phyloP scores from a whole-genome alignment of 2,888 invertebrate species.

The Germaria angustata region DNA sequence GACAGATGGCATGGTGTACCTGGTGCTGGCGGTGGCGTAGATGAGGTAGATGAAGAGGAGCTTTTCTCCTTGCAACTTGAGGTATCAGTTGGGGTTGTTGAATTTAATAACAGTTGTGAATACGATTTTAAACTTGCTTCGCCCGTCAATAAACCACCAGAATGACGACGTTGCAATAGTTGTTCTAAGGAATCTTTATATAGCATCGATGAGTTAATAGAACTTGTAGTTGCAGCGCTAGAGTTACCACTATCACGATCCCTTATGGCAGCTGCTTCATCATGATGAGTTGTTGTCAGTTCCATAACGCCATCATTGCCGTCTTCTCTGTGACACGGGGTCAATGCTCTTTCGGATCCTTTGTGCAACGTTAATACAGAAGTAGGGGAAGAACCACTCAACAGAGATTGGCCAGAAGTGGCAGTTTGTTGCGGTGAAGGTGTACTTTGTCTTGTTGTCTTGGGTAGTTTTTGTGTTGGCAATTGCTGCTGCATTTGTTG shows the following conservation, averaged over 20 bases:
- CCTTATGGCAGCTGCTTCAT: constrained; percentile 62
- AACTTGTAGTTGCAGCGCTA: constrained; percentile 69
- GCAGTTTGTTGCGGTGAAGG: constrained; percentile 76
- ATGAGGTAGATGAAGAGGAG: constrained; percentile 80
- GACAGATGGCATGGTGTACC: constrained; percentile 73
- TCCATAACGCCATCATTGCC: constrained; percentile 62
- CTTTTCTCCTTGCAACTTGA: constrained; percentile 80
- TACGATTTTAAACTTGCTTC: constrained; percentile 75
- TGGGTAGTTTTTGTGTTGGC: constrained; percentile 69
- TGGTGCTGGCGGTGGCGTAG: constrained; percentile 77
- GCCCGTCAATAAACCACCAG: constrained; percentile 72
- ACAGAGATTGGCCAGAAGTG: constrained; percentile 69
- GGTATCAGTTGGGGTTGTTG: constrained; percentile 76
- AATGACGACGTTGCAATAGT: constrained; percentile 71
- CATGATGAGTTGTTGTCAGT: constrained; percentile 63
- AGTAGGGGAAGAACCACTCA: constrained; percentile 36
- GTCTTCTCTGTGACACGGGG: constrained; percentile 58
- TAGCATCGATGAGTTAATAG: constrained; percentile 69
- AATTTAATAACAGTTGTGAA: constrained; percentile 74
- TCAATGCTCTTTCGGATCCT: constrained; percentile 66
- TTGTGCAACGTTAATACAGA: constrained; percentile 52
- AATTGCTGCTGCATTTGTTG: constrained; percentile 66
- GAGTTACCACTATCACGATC: constrained; percentile 69
- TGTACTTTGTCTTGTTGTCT: constrained; percentile 70
- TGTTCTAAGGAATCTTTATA: constrained; percentile 75